Conservation (phyloP, 2,888 invertebrate species). For the Autographa pulchrina region DNA sequence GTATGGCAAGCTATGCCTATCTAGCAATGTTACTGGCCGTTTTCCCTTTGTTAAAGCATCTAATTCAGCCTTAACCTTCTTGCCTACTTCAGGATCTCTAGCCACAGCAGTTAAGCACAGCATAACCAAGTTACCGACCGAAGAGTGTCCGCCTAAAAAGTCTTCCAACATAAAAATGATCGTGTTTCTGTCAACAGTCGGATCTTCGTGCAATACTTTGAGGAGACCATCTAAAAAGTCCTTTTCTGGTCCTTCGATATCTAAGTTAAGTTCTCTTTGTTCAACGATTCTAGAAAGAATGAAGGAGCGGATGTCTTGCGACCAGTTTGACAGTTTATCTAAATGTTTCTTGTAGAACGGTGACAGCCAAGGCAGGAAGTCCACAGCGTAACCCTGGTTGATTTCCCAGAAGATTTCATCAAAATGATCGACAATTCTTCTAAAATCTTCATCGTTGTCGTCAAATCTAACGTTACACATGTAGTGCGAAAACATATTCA, state of each 20-base stretch:
- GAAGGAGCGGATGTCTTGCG: constrained; percentile 92
- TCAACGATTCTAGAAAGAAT: constrained; percentile 93
- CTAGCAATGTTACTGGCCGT: constrained; percentile 90
- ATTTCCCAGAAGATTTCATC: constrained; percentile 98
- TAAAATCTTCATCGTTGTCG: constrained; percentile 92
- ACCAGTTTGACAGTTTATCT: constrained; percentile 92
- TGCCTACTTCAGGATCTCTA: constrained; percentile 91
- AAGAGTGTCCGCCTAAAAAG: constrained; percentile 96
- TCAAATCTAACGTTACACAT: constrained; percentile 95
- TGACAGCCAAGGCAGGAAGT: constrained; percentile 95
- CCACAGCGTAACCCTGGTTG: constrained; percentile 96
- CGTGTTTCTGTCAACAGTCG: constrained; percentile 92
- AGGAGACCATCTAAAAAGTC: constrained; percentile 95
- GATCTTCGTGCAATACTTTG: constrained; percentile 91
- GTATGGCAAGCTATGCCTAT: constrained; percentile 92
- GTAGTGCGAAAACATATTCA: constrained; percentile 96
- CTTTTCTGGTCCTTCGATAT: constrained; percentile 90
- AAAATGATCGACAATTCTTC: constrained; percentile 91
- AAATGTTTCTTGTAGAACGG: constrained; percentile 93
- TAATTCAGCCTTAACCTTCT: constrained; percentile 92
- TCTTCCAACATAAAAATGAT: constrained; percentile 96
- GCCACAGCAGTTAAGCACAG: constrained; percentile 92
- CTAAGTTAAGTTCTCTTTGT: constrained; percentile 87
- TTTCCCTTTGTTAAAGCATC: constrained; percentile 89
- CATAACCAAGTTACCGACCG: constrained; percentile 95